Percentiles rank a stretch among this genome's conserved stretches.
phyloP scores from a whole-genome alignment of 2,797 vertebrate genomes.

The Sparus aurata region DNA sequence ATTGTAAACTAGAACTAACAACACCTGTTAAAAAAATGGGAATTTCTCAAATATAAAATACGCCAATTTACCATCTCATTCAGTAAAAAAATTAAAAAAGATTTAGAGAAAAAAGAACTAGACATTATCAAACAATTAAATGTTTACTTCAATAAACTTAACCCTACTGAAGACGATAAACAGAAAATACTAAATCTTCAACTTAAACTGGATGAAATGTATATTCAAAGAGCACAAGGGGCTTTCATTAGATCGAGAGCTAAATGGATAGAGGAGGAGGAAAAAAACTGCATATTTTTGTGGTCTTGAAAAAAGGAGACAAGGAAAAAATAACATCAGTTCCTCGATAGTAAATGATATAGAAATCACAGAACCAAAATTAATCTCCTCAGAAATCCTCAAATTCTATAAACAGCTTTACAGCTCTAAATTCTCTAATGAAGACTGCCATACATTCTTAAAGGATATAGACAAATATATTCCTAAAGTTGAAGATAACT shows the following conservation, averaged over 20 bases:
- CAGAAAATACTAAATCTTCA: not conserved
- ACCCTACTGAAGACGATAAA: slow-evolving; percentile 1
- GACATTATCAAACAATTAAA: slow-evolving; percentile 11
- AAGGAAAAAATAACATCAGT: too few species aligned
- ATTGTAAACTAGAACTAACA: not conserved
- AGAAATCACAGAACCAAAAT: too few species aligned
- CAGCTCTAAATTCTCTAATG: too few species aligned
- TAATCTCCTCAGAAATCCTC: too few species aligned
- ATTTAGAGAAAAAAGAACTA: not conserved
- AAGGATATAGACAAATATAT: too few species aligned
- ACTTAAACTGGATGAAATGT: not conserved
- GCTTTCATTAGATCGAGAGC: not conserved
- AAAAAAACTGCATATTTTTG: not conserved
- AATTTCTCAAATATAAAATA: not conserved
- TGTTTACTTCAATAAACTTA: not conserved
- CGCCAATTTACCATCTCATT: not conserved
- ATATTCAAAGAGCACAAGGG: not conserved
- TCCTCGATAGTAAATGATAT: too few species aligned
- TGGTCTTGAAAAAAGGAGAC: not conserved
- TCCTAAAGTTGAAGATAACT: too few species aligned
- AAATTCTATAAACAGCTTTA: too few species aligned
- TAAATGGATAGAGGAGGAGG: not conserved
- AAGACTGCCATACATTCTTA: too few species aligned
- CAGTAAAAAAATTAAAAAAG: not conserved
- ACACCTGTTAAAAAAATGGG: not conserved